Base-by-base conservation (phyloP, 2,888 invertebrate genomes). In the Tanypteryx hageni region DNA sequence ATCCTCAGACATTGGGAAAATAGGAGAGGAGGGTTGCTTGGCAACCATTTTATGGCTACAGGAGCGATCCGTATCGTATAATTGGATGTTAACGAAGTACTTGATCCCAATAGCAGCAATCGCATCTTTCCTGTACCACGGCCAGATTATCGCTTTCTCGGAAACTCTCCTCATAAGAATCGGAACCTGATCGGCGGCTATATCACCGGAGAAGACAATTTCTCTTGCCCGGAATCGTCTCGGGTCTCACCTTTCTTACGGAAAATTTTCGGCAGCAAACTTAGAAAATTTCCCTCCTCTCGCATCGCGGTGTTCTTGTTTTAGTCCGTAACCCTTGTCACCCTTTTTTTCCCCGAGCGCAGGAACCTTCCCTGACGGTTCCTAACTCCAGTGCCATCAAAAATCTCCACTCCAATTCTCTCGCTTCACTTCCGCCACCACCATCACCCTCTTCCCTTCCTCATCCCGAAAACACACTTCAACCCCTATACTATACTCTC, bases 391-490 rank as follows among this genome's bases (percentile, higher is more conserved):
- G 9, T 44, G n/a, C 27, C n/a, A 61, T 31, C 59, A 8, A 61
- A 86, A 61, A 86, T 22, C 76, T 76, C 22, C 27, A 18, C 22
- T 44, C 1, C 61, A 89, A 89, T 64, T 22, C 22, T 13, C 22
- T 22, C 76, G 27, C 27, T 76, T 76, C 76, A 76, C 76, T 76
- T 44, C 68, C 61, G n/a, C 44, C 83, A 8, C 56, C 13, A n/a
- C 56, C 56, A 18, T 27, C 59, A 16, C 58, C n/a, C 58, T 31
- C 61, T 59, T 1, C 58, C 16, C 57, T 22, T 58, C 85, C 85
- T 85, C 59, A 22, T 10, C 22, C 10, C 56, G 59, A 61, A 61
- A 61, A 86, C 86, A 76, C 61, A 61, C 59, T 86, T 27, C 86
- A 27, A 86, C 86, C 86, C 86, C 61, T 58, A 58, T 58, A 61